Evolutionary conservation across 2,113 vertebrate genomes (phyloP), one percentile per base, ranked within the genome.

Genomic region (Gymnocephalus cernua): DNA sequence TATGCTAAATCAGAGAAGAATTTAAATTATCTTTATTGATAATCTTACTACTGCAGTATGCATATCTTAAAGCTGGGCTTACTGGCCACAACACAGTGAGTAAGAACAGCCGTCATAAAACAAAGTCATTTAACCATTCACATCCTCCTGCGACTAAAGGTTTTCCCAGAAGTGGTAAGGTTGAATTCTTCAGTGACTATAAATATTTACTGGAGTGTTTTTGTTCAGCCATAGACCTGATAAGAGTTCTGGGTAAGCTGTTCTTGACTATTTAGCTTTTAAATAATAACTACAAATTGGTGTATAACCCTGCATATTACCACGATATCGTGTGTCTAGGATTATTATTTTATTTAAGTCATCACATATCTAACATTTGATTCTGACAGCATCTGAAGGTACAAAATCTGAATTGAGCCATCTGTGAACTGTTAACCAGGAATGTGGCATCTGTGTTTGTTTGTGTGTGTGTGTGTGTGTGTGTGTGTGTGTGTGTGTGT

Each of bases 401-500:
- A 6, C 44, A 35, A 48, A 65, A 54, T 62, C 19, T 45, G 50
- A 38, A 51, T 14, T 1, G 5, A 29, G 13, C 38, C 77, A 74
- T 72, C 87, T 86, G 77, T 71, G 57, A 81, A 27, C 58, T 45
- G 57, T 89, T 73, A 79, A 58, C 21, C 32, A 83, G 51, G 47
- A 79, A 41, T 64, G 45, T 72, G 61, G 16, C 64, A 69, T 48
- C 58, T 80, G 72, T 76, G 78, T 45, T 2, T 53, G 45, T 44
- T 32, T 23, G 9, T 35, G 27, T 63, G 32, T 51, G 58, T 51
- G 32, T 56, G 9, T 48, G 32, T 41, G 38, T 41, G 38, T 41
- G 35, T 38, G 35, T 38, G 35, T 38, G 35, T 38, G 35, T 38
- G 35, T 32, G 32, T 32, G 32, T 32, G 32, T 32, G 32, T 32